Evolutionary conservation across 2,888 invertebrate genomes (phyloP).

Genomic region (Trypoxylon attenuatum): DNA sequence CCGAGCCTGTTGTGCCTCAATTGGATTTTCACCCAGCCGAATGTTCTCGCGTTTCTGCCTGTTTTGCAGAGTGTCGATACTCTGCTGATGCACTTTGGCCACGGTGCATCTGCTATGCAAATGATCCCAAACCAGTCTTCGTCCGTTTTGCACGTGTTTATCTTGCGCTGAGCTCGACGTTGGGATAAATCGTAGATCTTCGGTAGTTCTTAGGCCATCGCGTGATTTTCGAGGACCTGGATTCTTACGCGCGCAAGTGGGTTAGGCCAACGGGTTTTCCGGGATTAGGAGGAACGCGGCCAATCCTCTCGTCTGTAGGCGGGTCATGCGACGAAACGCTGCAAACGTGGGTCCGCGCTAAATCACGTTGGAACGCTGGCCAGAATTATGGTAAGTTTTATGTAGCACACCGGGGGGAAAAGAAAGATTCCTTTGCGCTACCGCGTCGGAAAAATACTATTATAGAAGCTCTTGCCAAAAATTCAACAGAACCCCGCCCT

Average conservation of each 20-base stretch:
- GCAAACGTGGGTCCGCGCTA: slow-evolving; percentile 45
- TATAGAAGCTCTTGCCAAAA: slow-evolving; percentile 40
- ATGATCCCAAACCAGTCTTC: not conserved
- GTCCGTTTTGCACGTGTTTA: not conserved
- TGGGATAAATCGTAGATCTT: slow-evolving; percentile 20
- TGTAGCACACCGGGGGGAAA: slow-evolving; percentile 31
- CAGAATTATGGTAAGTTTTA: slow-evolving; percentile 51
- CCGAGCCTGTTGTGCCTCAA: slow-evolving; percentile 3
- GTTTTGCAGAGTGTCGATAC: not conserved
- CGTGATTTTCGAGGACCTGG: slow-evolving; percentile 27
- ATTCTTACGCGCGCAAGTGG: slow-evolving; percentile 43
- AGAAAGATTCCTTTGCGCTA: slow-evolving; percentile 31
- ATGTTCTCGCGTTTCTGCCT: not conserved
- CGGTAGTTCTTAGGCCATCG: slow-evolving; percentile 14
- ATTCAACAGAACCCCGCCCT: slow-evolving; percentile 19
- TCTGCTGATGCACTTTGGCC: no score
- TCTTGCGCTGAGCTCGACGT: slow-evolving; percentile 3
- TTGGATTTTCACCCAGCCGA: not conserved
- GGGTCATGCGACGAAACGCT: slow-evolving; percentile 34
- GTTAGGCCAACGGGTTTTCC: slow-evolving; percentile 37
- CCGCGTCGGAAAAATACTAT: slow-evolving; percentile 47
- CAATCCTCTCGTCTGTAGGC: slow-evolving; percentile 29
- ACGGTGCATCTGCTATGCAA: no score
- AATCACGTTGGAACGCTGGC: slow-evolving; percentile 44
- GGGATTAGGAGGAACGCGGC: slow-evolving; percentile 34